Evolutionary conservation across 1,140 invertebrate genomes (phyloP).

Genomic region (Helicoverpa armigera): DNA sequence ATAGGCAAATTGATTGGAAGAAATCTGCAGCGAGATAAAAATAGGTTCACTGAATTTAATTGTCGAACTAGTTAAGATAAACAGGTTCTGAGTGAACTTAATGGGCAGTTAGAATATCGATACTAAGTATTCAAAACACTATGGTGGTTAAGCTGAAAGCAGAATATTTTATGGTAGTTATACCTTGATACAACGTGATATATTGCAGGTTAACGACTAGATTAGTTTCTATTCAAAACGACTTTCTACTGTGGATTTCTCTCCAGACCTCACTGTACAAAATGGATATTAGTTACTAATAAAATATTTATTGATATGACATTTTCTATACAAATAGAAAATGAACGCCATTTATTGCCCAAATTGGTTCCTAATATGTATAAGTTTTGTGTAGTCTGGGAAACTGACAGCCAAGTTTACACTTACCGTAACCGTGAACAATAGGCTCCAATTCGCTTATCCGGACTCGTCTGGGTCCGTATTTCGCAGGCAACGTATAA

Average conservation of each 20-base stretch:
- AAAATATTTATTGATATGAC: slow-evolving; percentile 35
- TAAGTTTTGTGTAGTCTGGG: too few species aligned
- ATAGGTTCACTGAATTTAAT: slow-evolving; percentile 36
- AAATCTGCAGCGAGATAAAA: slow-evolving; percentile 29
- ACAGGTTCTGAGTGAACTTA: slow-evolving; percentile 20
- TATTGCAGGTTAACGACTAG: slow-evolving; percentile 73
- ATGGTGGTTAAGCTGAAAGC: slow-evolving; percentile 57
- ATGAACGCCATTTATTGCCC: not conserved
- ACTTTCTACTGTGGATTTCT: slow-evolving; percentile 81
- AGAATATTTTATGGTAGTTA: slow-evolving; percentile 62
- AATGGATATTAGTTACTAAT: slow-evolving; percentile 54
- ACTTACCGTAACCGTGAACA: slow-evolving; percentile 81
- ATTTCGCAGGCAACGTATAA: slow-evolving; percentile 73
- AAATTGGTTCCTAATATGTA: too few species aligned
- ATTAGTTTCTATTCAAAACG: slow-evolving; percentile 79
- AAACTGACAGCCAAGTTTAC: not conserved
- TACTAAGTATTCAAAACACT: slow-evolving; percentile 40
- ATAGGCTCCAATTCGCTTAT: slow-evolving; percentile 77
- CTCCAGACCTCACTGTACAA: slow-evolving; percentile 58
- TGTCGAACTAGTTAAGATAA: slow-evolving; percentile 36
- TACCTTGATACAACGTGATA: slow-evolving; percentile 62
- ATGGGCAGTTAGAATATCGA: slow-evolving; percentile 38
- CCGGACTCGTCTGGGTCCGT: slow-evolving; percentile 72
- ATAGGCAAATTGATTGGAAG: not conserved
- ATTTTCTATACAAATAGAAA: not conserved